Conservation (phyloP, 1,140 invertebrate genomes). For the Listronotus bonariensis region DNA sequence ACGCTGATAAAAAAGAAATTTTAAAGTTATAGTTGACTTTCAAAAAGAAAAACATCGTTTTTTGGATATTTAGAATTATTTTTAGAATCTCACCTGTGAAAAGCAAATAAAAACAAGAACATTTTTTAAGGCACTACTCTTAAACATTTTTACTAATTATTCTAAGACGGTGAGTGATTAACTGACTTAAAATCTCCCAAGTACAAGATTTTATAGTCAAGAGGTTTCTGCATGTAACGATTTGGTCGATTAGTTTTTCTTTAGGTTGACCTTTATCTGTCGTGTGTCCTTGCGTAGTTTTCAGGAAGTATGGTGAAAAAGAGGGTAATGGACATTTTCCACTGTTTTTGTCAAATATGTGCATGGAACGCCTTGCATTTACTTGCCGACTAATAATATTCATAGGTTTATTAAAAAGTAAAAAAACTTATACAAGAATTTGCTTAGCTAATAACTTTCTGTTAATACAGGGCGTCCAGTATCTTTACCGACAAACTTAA, state of each 20-base stretch:
- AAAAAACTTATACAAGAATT: too few relatives aligned
- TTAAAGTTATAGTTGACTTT: too few relatives aligned
- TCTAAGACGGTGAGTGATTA: slow-evolving; percentile 9
- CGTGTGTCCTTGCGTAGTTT: slow-evolving; percentile 15
- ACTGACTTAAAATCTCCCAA: slow-evolving; percentile 21
- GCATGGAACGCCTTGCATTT: too few relatives aligned
- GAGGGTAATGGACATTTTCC: slow-evolving; percentile 33
- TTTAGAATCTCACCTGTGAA: neutral
- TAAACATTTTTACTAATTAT: slow-evolving; percentile 20
- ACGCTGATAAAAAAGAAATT: too few relatives aligned
- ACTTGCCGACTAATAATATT: too few relatives aligned
- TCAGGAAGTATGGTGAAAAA: slow-evolving; percentile 28
- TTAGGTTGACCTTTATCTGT: slow-evolving; percentile 22
- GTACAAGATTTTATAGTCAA: slow-evolving; percentile 35
- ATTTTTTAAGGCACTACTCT: slow-evolving; percentile 1
- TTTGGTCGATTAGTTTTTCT: slow-evolving; percentile 31
- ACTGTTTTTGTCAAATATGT: slow-evolving; percentile 11
- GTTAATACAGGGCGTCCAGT: too few relatives aligned
- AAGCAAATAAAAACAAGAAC: slow-evolving; percentile 7
- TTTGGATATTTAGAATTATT: neutral
- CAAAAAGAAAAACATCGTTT: too few relatives aligned
- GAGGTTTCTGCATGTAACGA: slow-evolving; percentile 35
- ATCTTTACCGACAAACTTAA: too few relatives aligned
- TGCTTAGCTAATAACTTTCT: too few relatives aligned
- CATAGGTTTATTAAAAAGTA: too few relatives aligned